Evolutionary conservation across 2,113 vertebrate species (phyloP).

Genomic region (Aspidoscelis tigris): DNA sequence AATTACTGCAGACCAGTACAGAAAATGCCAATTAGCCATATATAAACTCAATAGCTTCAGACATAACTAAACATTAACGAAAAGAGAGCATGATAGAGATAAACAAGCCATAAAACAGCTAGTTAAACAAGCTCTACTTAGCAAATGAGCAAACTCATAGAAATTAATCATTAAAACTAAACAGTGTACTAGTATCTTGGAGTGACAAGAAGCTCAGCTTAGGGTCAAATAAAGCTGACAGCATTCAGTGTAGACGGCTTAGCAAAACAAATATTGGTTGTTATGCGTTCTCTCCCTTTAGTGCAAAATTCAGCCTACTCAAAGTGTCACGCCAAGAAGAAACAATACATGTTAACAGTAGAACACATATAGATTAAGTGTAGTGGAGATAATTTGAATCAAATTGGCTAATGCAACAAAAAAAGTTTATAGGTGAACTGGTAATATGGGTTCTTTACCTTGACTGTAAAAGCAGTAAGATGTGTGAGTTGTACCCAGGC

Average conservation of each 20-base stretch:
- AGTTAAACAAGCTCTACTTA: conserved; percentile 17
- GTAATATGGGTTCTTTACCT: background rate
- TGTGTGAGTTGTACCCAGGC: background rate
- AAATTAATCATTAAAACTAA: conserved; percentile 8
- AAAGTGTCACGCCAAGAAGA: background rate
- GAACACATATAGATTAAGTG: background rate
- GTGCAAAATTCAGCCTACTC: background rate
- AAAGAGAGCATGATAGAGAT: conserved; percentile 22
- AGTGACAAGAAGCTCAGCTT: background rate
- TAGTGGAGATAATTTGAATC: background rate
- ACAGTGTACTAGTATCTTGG: conserved; percentile 8
- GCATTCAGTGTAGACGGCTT: background rate
- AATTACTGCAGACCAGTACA: conserved; percentile 50
- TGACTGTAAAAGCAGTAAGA: background rate
- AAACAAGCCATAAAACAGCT: conserved; percentile 40
- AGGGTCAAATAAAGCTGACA: background rate
- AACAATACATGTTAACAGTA: background rate
- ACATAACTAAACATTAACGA: conserved; percentile 35
- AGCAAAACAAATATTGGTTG: background rate
- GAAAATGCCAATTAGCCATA: conserved; percentile 35
- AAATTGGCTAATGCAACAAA: background rate
- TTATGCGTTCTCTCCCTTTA: background rate
- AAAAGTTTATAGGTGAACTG: background rate
- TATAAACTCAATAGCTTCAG: conserved; percentile 43
- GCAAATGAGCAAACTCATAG: background rate